Conservation (phyloP, 2,797 vertebrate genomes). For the Anabas testudineus region DNA sequence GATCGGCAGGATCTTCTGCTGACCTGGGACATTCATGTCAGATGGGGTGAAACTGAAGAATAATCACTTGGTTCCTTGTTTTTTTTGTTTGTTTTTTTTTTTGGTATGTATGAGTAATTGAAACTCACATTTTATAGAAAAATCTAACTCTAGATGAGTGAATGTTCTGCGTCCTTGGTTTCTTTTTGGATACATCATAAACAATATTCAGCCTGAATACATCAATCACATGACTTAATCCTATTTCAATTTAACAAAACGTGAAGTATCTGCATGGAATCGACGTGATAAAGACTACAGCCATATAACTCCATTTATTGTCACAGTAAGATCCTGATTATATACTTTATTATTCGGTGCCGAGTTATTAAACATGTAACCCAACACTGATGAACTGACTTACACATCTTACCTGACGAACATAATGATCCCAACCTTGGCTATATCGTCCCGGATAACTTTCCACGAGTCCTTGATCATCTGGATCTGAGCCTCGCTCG, state of each 20-base stretch:
- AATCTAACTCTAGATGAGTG: background rate
- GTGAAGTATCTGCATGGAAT: background rate
- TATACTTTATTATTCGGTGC: background rate
- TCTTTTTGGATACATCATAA: background rate
- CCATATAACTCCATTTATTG: no score
- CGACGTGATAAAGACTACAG: background rate
- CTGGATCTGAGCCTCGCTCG: constrained; percentile 75
- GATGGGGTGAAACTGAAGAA: background rate
- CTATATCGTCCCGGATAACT: constrained; percentile 88
- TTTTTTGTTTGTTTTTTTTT: background rate
- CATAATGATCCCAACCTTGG: constrained; percentile 88
- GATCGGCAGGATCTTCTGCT: constrained; percentile 1
- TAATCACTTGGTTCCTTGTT: background rate
- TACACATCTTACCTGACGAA: constrained; percentile 83
- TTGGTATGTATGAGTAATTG: no score
- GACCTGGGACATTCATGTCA: background rate
- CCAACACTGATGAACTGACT: background rate
- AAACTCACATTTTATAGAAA: background rate
- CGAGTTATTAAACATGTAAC: background rate
- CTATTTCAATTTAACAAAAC: no score
- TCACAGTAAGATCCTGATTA: background rate
- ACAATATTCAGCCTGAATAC: background rate
- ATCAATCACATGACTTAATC: background rate
- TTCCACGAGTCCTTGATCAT: constrained; percentile 87
- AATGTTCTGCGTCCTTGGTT: background rate